phyloP scores from a whole-genome alignment of 2,797 vertebrate species.

The Halcyon chelicuti region DNA sequence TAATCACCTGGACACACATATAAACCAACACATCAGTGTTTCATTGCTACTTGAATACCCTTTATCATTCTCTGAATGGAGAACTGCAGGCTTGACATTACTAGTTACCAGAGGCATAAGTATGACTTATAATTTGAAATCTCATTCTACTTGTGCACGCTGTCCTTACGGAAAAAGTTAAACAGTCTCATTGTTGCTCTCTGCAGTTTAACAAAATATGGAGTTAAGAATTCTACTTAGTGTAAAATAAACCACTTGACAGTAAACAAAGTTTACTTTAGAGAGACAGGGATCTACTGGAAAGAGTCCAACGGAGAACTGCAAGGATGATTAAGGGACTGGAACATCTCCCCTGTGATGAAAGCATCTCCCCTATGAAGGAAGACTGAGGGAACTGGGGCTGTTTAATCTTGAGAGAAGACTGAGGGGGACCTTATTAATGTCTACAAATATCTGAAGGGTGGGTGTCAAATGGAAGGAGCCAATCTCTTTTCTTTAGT shows the following conservation, averaged over 20 bases:
- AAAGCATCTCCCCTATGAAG: too few species aligned
- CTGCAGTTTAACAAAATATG: neutral
- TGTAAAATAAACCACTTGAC: neutral
- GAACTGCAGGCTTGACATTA: neutral
- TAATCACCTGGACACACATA: neutral
- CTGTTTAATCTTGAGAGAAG: too few species aligned
- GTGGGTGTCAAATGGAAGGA: too few species aligned
- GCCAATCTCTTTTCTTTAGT: too few species aligned
- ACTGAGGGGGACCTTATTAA: too few species aligned
- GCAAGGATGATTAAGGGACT: too few species aligned
- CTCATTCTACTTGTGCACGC: fast-evolving
- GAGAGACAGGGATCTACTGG: too few species aligned
- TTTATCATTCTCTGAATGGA: neutral
- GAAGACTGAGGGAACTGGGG: too few species aligned
- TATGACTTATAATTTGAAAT: neutral
- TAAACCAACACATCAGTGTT: neutral
- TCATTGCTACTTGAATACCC: neutral
- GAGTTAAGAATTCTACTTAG: neutral
- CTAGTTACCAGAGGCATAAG: fast-evolving
- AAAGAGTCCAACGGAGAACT: too few species aligned
- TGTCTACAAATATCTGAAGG: too few species aligned
- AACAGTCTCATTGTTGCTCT: neutral
- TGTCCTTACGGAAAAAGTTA: neutral
- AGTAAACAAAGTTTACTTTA: neutral
- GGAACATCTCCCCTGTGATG: too few species aligned